Conservation (phyloP, 2,797 vertebrate genomes). For the Lutjanus campechanus region DNA sequence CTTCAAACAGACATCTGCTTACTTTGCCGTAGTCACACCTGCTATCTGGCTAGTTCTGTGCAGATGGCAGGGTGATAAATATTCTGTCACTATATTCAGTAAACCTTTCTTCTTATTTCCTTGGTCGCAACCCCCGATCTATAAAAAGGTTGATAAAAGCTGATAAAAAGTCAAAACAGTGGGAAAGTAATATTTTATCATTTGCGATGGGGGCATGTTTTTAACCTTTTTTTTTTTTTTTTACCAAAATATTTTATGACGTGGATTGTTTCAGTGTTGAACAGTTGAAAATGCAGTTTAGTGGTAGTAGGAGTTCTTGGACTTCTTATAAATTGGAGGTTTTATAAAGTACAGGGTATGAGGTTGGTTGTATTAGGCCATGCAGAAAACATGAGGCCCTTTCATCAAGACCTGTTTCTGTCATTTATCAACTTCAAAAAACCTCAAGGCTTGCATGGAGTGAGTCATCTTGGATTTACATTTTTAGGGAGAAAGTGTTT, state of each 20-base stretch:
- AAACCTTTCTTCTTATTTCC: not conserved
- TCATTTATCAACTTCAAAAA: conserved; percentile 5
- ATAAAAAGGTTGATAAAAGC: not conserved
- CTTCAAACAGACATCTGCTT: conserved; percentile 20
- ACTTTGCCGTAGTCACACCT: not conserved
- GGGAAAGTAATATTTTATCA: not conserved
- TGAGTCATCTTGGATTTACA: not conserved
- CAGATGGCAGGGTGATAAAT: conserved; percentile 17
- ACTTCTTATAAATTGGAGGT: not conserved
- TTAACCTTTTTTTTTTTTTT: not conserved
- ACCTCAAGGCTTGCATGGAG: fast-evolving
- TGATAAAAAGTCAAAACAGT: not conserved
- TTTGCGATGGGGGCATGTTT: not conserved
- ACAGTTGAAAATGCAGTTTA: not conserved
- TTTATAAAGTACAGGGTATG: not conserved
- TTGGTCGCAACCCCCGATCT: not conserved
- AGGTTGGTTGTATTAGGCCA: not conserved
- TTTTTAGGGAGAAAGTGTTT: not conserved
- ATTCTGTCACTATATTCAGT: not conserved
- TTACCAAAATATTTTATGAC: not conserved
- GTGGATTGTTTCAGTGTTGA: not conserved
- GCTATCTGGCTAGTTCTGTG: not conserved
- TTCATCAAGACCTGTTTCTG: not conserved
- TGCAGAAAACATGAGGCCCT: not conserved
- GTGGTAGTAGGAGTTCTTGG: not conserved